phyloP scores from a whole-genome alignment of 37 sponge, comb jelly and placozoan species.

The Chondrilla cf. caribensis region DNA sequence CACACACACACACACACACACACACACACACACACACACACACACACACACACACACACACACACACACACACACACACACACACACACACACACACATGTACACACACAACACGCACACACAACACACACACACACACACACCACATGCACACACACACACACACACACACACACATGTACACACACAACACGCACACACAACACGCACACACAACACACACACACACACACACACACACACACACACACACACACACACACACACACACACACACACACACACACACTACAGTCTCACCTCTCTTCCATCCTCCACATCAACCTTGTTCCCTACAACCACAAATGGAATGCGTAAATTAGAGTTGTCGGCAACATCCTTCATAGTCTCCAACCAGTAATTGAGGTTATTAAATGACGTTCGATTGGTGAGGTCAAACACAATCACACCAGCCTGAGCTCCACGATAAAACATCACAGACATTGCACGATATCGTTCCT shows the following conservation, averaged over 20 bases:
- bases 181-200: conserved; percentile 7
- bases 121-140: conserved; percentile 25
- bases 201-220: conserved; percentile 23
- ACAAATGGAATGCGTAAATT: neutral
- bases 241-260: conserved; percentile 26
- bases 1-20: neutral
- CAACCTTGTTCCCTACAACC: conserved; percentile 15
- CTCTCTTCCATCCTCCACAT: neutral
- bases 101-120: conserved; percentile 27
- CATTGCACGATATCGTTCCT: conserved; percentile 20
- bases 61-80: too few species aligned
- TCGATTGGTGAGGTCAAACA: conserved; percentile 26
- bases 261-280: conserved; percentile 27
- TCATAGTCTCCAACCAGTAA: neutral
- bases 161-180: neutral
- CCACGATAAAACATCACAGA: conserved; percentile 4
- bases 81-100: conserved; percentile 23
- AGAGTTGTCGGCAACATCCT: neutral
- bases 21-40: neutral
- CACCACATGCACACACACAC: neutral
- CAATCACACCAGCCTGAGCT: conserved; percentile 17
- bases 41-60: too few species aligned
- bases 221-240: conserved; percentile 25
- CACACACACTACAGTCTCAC: conserved; percentile 18
- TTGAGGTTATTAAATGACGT: neutral